These are phyloP conservation scores for Bombus superbus DNA, from an alignment of 1,140 invertebrate genomes.

Conservation along the genomic window DNA sequence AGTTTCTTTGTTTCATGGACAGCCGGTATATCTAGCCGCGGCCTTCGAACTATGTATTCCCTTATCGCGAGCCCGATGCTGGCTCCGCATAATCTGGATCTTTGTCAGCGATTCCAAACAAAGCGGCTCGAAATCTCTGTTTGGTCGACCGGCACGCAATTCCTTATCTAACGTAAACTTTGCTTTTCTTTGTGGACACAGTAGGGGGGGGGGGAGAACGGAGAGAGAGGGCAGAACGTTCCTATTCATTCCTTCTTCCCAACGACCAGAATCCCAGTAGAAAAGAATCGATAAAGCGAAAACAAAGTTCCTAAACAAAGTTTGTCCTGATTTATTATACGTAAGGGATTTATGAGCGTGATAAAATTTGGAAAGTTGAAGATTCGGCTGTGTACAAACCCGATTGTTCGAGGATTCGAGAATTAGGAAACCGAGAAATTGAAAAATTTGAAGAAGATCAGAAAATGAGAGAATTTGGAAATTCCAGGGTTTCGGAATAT, in stretches of 20 bases:
- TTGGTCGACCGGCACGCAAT: conserved; percentile 65
- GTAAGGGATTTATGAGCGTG: not conserved
- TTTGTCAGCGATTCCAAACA: conserved; percentile 74
- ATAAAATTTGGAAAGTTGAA: not conserved
- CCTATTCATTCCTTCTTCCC: not conserved
- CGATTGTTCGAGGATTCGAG: not conserved
- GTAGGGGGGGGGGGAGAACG: not conserved
- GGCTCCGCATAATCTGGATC: conserved; percentile 67
- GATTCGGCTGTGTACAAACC: not conserved
- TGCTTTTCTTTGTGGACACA: conserved; percentile 68
- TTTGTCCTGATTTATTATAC: not conserved
- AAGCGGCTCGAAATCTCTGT: conserved; percentile 65
- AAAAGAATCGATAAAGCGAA: not conserved
- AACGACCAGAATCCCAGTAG: too few species aligned
- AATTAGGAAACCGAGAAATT: too few species aligned
- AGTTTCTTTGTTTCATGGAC: conserved; percentile 43
- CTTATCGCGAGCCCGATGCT: conserved; percentile 61
- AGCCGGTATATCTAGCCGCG: conserved; percentile 11
- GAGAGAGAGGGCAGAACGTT: not conserved
- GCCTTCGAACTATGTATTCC: conserved; percentile 59
- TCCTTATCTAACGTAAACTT: conserved; percentile 76
- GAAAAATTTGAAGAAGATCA: too few species aligned
- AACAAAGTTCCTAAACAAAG: not conserved
- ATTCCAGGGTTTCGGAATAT: too few species aligned
- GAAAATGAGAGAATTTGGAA: too few species aligned